Base-by-base conservation (phyloP, 2,797 vertebrate genomes). In the Sparus aurata region DNA sequence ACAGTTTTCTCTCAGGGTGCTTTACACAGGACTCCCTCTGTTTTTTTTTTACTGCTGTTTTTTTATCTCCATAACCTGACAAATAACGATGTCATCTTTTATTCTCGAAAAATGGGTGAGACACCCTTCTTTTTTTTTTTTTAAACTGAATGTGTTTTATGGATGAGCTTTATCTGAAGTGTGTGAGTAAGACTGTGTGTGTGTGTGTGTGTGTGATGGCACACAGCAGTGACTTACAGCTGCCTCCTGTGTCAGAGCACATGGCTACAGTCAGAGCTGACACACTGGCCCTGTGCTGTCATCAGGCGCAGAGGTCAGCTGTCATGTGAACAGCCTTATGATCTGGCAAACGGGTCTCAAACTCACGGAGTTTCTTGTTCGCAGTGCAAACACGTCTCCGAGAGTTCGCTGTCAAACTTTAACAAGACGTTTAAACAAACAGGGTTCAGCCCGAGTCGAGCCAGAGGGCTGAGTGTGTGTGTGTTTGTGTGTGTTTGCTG, bases 251-350 rank as follows among this genome's bases (percentile, higher is more conserved):
- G 83, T 84, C 69, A 83, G 54, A 92, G 90, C 90, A 93, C 93
- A 92, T 94, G 92, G 91, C 69, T 69, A 71, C 82, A 86, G 85
- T 89, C 84, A 85, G 85, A 77, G 79, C 79, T 88, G 88, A 82
- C 83, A 86, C 80, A 86, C 80, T 71, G 74, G 49, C 67, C 67
- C 72, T 73, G 62, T 68, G 85, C 77, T 92, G 90, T 91, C 90
- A 92, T 82, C 79, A 73, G 66, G 22, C 76, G 22, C 23, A 61
- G 1, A 54, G 12, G 30, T 59, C 77, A 86, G 77, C 81, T 89
- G 85, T 90, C 85, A 85, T 64, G 59, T 77, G 58, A 72, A 61
- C 7, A 34, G 34, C 34, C 34, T 10, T 23, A 34, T 34, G 34
- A 34, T 55, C 50, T 49, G 17, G 69, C 69, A 84, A 84, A 34